These are phyloP conservation scores for Zosterops lateralis DNA, from an alignment of 2,113 vertebrate species.

Conservation along the genomic window DNA sequence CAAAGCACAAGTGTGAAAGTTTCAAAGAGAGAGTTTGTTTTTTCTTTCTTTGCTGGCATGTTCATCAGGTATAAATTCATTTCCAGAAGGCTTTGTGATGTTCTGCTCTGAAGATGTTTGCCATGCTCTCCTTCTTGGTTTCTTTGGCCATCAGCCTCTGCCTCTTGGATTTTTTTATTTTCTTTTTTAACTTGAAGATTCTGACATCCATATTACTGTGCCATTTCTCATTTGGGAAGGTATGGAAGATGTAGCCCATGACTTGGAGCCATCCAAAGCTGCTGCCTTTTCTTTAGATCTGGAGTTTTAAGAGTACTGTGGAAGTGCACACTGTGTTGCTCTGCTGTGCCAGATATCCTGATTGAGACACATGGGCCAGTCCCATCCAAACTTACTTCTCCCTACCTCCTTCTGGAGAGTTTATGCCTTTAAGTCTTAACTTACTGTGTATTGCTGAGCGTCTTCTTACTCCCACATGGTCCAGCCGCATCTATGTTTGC, in stretches of 20 bases:
- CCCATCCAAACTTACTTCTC: neutral
- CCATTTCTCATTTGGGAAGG: neutral
- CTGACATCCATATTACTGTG: neutral
- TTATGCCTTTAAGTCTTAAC: neutral
- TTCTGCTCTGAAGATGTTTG: neutral
- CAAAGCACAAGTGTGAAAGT: neutral
- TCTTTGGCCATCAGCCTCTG: neutral
- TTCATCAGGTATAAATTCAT: neutral
- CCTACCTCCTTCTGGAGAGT: neutral
- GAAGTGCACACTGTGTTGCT: rapidly evolving
- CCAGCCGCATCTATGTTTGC: neutral
- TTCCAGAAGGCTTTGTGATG: neutral
- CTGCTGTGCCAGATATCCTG: neutral
- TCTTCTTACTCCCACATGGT: neutral
- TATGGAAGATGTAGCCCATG: neutral
- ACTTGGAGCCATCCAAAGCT: neutral
- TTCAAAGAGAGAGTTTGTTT: neutral
- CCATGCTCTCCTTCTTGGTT: neutral
- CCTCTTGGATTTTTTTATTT: neutral
- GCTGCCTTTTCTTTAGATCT: neutral
- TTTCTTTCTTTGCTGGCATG: neutral
- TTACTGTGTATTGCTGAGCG: neutral
- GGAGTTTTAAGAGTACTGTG: neutral
- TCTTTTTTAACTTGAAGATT: neutral
- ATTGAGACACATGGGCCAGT: neutral